phyloP scores from a whole-genome alignment of 2,888 invertebrate species.

The Lasioglossum lativentre region DNA sequence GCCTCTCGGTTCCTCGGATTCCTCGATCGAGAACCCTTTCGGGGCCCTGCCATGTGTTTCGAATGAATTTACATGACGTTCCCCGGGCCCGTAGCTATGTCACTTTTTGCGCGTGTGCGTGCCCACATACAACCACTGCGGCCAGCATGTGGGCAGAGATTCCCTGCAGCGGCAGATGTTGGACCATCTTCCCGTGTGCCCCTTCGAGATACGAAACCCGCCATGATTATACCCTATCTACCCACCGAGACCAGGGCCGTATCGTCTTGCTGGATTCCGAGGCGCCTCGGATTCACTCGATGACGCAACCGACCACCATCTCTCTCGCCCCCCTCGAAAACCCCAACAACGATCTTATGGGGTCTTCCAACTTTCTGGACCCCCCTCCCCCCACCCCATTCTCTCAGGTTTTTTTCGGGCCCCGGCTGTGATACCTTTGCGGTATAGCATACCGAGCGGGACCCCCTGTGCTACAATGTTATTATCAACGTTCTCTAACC shows the following conservation, averaged over 20 bases:
- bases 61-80: conserved; percentile 76
- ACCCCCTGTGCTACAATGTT: background rate
- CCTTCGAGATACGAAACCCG: conserved; percentile 73
- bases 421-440: background rate
- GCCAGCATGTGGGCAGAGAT: conserved; percentile 80
- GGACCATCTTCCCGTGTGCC: conserved; percentile 76
- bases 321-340: background rate
- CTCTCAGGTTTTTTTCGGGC: background rate
- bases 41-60: conserved; percentile 75
- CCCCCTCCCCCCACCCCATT: background rate
- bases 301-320: conserved; percentile 44
- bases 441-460: background rate
- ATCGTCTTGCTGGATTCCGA: conserved; percentile 63
- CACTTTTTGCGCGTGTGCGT: conserved; percentile 68
- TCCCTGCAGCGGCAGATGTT: conserved; percentile 83
- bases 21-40: conserved; percentile 64
- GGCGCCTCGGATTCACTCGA: conserved; percentile 44
- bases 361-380: background rate
- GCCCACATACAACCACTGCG: conserved; percentile 55
- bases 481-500: background rate
- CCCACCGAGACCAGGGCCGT: conserved; percentile 69
- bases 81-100: conserved; percentile 69
- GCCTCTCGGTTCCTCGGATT: conserved; percentile 51
- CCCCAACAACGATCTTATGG: background rate
- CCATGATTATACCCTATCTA: conserved; percentile 75